These are phyloP conservation scores for Argyresthia albistria DNA, from an alignment of 2,888 invertebrate species.

Conservation along the genomic window DNA sequence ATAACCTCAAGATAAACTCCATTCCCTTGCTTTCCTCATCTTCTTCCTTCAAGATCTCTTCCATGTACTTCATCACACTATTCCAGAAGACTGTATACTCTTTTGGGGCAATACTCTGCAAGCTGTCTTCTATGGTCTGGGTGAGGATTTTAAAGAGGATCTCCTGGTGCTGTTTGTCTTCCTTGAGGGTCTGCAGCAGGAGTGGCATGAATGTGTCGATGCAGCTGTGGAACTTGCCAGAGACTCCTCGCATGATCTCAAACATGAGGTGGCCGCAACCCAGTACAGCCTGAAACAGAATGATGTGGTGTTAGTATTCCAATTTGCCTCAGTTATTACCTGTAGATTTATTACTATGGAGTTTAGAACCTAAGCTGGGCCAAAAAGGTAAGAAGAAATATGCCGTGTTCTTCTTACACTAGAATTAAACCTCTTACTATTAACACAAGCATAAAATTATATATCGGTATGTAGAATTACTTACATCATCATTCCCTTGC, in stretches of 20 bases:
- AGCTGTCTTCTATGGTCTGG: slow-evolving; percentile 75
- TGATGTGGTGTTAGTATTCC: not conserved
- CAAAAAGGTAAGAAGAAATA: not conserved
- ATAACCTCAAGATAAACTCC: slow-evolving; percentile 66
- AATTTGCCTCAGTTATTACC: too few species aligned
- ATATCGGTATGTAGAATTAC: too few species aligned
- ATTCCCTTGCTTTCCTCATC: slow-evolving; percentile 38
- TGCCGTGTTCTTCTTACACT: not conserved
- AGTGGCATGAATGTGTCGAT: slow-evolving; percentile 80
- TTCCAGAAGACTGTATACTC: slow-evolving; percentile 80
- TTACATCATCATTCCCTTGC: slow-evolving; percentile 77
- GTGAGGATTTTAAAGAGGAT: slow-evolving; percentile 76
- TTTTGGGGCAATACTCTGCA: slow-evolving; percentile 74
- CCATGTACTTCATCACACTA: slow-evolving; percentile 40
- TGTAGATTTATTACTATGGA: too few species aligned
- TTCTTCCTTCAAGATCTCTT: slow-evolving; percentile 44
- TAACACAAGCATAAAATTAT: too few species aligned
- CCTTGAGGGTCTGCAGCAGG: slow-evolving; percentile 75
- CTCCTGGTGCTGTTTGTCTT: slow-evolving; percentile 59
- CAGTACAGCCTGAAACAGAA: slow-evolving; percentile 74
- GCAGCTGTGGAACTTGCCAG: slow-evolving; percentile 89
- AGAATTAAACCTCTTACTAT: too few species aligned
- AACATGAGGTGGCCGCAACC: slow-evolving; percentile 92
- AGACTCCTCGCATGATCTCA: slow-evolving; percentile 88
- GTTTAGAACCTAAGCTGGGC: too few species aligned